Evolutionary conservation across 1,140 invertebrate genomes (phyloP), one percentile per base, ranked within the genome.

Genomic region (Hycleus cichorii): DNA sequence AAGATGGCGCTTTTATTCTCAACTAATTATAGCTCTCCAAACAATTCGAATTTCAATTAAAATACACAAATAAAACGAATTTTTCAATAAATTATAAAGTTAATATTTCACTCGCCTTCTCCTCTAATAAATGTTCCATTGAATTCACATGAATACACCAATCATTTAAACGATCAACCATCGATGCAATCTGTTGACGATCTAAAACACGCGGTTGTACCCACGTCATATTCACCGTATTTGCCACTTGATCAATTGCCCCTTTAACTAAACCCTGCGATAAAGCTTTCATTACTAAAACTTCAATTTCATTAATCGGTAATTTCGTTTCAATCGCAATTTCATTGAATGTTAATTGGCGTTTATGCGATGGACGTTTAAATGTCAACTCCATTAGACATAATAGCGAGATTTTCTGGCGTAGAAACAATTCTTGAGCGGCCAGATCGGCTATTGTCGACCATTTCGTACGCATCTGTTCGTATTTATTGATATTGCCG

Each of bases 261-360:
- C 97, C 97, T 59, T 88, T 85, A 3, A 99, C 91, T 0, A 99
- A 80, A 45, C 90, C 91, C 64, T 97, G 85, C n/a, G 94, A 91
- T 26, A 99, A 73, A 0, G 97, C 97, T 76, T 97, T 97, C 97
- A 99, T 99, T 2, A 98, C 91, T 8, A 98, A 78, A 57, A 97
- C 77, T 73, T 99, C 97, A 18, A 99, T 93, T 76, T 97, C 87
- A 46, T 86, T 86, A 8, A 87, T 74, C 0, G 88, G 86, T 59
- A 97, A 75, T 67, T 86, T 81, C 6, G 94, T 92, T 73, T 91
- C 90, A 50, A 81, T 75, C 0, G 95, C 86, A 56, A 99, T 97
- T 74, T 98, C 95, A 7, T 80, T 76, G 74, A 99, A 99, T 0
- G 91, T 87, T 46, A 99, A 77, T 67, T 92, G 86, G 47, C 86